These are phyloP conservation scores for Apteryx mantelli DNA, from an alignment of 2,113 vertebrate genomes.

Conservation along the genomic window DNA sequence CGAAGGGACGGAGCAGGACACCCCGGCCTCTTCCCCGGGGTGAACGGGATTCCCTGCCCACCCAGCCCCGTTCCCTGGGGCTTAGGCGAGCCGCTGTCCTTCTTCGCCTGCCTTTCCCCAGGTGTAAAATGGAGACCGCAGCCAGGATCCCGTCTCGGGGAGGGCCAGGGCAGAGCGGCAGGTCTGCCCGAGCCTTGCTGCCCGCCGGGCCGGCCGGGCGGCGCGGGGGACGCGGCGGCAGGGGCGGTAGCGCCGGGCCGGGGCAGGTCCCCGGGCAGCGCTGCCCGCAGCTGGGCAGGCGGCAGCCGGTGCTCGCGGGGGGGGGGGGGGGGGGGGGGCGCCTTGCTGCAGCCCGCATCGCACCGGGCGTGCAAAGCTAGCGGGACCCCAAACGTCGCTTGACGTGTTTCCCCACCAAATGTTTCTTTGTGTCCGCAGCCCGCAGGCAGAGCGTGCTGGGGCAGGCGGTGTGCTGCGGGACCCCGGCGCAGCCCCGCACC, in stretches of 20 bases:
- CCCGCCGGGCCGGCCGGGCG: not conserved
- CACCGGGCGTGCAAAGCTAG: fast-evolving
- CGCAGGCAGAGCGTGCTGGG: not conserved
- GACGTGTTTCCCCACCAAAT: not conserved
- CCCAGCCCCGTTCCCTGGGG: not conserved
- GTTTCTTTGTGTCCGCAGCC: not conserved
- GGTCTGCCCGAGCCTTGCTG: not conserved
- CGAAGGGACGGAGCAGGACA: not conserved
- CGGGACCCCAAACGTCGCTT: fast-evolving
- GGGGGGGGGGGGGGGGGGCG: too few species aligned
- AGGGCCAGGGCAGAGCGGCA: not conserved
- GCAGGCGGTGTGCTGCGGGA: fast-evolving
- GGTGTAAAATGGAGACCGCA: fast-evolving
- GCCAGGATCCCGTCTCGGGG: fast-evolving
- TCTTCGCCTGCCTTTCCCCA: not conserved
- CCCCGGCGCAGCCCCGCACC: fast-evolving
- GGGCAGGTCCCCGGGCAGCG: not conserved
- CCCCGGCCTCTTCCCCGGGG: not conserved
- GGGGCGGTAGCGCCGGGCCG: not conserved
- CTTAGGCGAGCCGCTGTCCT: not conserved
- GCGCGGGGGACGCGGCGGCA: not conserved
- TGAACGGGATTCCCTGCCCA: not conserved
- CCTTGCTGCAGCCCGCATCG: not conserved
- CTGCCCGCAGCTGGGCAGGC: not conserved
- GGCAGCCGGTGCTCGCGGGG: not conserved